Base-by-base conservation (phyloP, 2,797 vertebrate genomes). In the Thaleichthys pacificus region DNA sequence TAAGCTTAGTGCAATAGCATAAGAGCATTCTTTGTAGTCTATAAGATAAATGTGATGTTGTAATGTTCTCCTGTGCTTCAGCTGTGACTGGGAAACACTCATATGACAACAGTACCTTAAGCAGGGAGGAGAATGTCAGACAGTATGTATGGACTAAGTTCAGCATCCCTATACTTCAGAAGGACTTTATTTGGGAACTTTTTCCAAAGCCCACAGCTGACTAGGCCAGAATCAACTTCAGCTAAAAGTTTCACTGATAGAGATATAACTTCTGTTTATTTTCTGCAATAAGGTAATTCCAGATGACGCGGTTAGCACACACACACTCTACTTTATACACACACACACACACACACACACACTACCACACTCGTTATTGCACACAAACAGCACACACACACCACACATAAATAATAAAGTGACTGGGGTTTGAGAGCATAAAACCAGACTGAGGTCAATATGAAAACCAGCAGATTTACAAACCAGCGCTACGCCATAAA, bases 391-490 rank as follows among this genome's bases (percentile, higher is more conserved):
- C 38, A 49, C 14, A 62, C 24, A 62, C 28, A 32, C 24, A 15
- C 30, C 58, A 56, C 19, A 26, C 24, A 28, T 66, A 51, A 66
- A 51, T 49, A 17, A 66, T 9, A n/a, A 66, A 66, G n/a, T 3
- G n/a, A 26, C 21, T 38, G 32, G 30, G 28, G 28, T 62, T n/a
- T 51, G 65, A 51, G 42, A 66, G 22, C 22, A 12, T 12, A 28
- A 68, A 68, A 68, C 26, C 49, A 68, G 49, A 32, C 12, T 49
- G 64, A 66, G 64, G 12, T 47, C 21, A 66, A 42, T 38, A 42
- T 15, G 58, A 60, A 60, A 60, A 61, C 58, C 22, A 47, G 64
- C 42, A 17, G 22, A 51, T 51, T 47, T 14, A 66, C 11, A 66
- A 38, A 66, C n/a, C 14, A 58, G 19, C 57, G 7, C 19, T 58